phyloP scores from a whole-genome alignment of 2,797 vertebrate species.

The Otus scops region DNA sequence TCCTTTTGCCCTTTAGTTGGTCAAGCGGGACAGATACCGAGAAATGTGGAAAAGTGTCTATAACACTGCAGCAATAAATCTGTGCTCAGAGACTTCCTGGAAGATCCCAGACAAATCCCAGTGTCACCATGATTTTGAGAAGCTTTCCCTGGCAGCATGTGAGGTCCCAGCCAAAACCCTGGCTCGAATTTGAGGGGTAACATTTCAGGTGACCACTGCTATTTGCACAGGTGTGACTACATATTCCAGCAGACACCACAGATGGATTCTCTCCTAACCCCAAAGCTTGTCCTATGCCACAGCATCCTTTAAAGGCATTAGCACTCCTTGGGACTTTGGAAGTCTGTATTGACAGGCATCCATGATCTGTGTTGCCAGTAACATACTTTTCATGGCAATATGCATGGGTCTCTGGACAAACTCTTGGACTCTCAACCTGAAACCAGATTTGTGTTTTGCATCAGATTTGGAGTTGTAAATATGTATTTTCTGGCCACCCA shows the following conservation, averaged over 20 bases:
- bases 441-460: background rate
- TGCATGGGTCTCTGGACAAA: background rate
- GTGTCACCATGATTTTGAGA: background rate
- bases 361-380: background rate
- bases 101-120: background rate
- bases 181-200: fast-evolving
- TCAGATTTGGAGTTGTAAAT: background rate
- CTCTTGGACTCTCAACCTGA: background rate
- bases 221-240: background rate
- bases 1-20: background rate
- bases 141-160: background rate
- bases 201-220: background rate
- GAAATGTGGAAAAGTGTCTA: background rate
- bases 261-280: background rate
- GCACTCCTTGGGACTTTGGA: background rate
- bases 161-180: background rate
- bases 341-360: background rate
- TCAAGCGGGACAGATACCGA: background rate
- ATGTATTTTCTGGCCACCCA: background rate
- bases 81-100: background rate
- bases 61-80: background rate
- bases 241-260: background rate
- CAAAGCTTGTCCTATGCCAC: background rate
- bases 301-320: background rate
- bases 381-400: background rate